phyloP scores from a whole-genome alignment of 2,113 vertebrate species.

The Melanocharis versteri region DNA sequence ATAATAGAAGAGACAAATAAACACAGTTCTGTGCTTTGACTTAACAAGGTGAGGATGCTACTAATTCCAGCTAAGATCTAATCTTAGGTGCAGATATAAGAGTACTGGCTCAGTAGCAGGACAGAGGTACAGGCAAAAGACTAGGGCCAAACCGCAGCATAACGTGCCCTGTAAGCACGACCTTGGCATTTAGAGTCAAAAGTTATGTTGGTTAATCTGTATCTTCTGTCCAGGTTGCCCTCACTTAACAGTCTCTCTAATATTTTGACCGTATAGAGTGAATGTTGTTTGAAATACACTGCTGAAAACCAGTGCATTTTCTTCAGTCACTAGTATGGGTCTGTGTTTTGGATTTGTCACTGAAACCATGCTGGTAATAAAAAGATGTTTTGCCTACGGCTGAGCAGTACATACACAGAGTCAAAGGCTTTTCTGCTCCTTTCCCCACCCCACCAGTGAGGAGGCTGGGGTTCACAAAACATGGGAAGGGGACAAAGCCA shows the following conservation, averaged over 20 bases:
- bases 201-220: neutral
- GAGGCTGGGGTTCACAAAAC: neutral
- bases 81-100: neutral
- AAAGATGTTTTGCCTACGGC: neutral
- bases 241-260: neutral
- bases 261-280: neutral
- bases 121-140: neutral
- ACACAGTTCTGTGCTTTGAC: neutral
- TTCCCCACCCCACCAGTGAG: neutral
- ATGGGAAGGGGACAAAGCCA: neutral
- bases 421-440: neutral
- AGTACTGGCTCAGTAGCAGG: neutral
- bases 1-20: neutral
- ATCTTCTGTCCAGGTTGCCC: neutral
- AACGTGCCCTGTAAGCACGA: neutral
- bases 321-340: neutral
- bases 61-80: neutral
- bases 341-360: neutral
- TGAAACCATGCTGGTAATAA: neutral
- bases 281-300: neutral
- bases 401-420: neutral
- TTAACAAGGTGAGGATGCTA: neutral
- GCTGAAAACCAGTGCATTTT: neutral
- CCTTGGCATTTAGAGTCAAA: neutral
- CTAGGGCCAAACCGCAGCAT: neutral